Base-by-base conservation (phyloP, 1,140 invertebrate genomes). In the Ooceraea biroi region DNA sequence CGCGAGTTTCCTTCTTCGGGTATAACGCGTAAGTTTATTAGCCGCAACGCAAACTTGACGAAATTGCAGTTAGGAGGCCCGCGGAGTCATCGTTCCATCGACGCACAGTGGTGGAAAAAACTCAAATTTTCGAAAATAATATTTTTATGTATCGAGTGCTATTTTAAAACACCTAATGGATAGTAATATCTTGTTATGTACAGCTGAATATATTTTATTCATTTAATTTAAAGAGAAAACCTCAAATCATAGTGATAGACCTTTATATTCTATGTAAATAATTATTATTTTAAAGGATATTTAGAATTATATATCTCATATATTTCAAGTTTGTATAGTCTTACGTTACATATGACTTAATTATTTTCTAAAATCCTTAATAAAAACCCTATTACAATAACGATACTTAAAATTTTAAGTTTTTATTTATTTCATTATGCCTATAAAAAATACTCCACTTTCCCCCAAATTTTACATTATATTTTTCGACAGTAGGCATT, bases 1-100 rank as follows among this genome's bases (percentile, higher is more conserved):
- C 17, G 69, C 44, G 44, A 61, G 74, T 60, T 74, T 82, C 57
- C 78, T 82, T 74, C 78, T 82, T 82, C 68, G 71, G 44, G 27
- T 74, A 82, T 82, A 82, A 82, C 57, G 69, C 44, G 69, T 50
- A 82, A 82, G 57, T 82, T 82, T 73, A 63, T 80, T 78, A 52
- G 46, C 57, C 52, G 60, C 22, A 22, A 17, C 48, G 60, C 57
- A 83, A 66, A 71, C 27, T 36, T 60, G 36, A 52, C 76, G 50
- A 80, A 80, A 80, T 58, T 80, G 36, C 76, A 46, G 65, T 80
- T 80, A 80, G 65, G n/a, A 80, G 52, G 22, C 69, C 50, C 65
- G n/a, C 76, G 63, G 11, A 19, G 25, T 46, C 69, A 80, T 71
- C 50, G 63, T 69, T 69, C 69, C 76, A 46, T 57, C 73, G 73